phyloP scores from a whole-genome alignment of 2,113 vertebrate genomes.

The Stictonetta naevosa region DNA sequence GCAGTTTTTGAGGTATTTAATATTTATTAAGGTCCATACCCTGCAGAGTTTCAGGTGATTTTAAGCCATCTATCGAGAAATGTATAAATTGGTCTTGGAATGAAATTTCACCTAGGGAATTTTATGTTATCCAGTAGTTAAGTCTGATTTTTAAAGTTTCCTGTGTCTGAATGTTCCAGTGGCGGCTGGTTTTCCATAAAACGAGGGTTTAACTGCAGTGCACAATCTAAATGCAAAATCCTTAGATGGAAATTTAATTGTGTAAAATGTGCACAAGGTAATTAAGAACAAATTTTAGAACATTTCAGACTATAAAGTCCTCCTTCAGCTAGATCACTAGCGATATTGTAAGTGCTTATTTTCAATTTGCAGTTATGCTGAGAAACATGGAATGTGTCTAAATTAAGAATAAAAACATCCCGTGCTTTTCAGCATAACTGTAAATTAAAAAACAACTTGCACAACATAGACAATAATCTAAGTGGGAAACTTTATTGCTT shows the following conservation, averaged over 20 bases:
- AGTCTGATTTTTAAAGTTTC: slow-evolving; percentile 73
- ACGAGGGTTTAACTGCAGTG: slow-evolving; percentile 64
- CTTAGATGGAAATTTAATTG: slow-evolving; percentile 80
- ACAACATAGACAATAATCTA: background rate
- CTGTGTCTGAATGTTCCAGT: slow-evolving; percentile 47
- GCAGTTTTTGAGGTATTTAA: slow-evolving; percentile 79
- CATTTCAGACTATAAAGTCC: slow-evolving; percentile 74
- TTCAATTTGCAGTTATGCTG: slow-evolving; percentile 79
- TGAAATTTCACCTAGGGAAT: slow-evolving; percentile 74
- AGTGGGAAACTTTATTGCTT: slow-evolving; percentile 10
- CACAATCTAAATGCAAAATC: slow-evolving; percentile 76
- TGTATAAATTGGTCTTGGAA: slow-evolving; percentile 74
- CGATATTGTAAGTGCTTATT: slow-evolving; percentile 71
- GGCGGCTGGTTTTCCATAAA: slow-evolving; percentile 48
- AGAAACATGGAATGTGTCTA: slow-evolving; percentile 72
- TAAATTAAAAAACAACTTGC: slow-evolving; percentile 69
- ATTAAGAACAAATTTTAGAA: slow-evolving; percentile 82
- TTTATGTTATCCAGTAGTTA: slow-evolving; percentile 78
- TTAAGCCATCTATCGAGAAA: slow-evolving; percentile 72
- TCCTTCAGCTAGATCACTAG: slow-evolving; percentile 69
- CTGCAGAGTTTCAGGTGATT: slow-evolving; percentile 74
- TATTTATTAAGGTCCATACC: slow-evolving; percentile 78
- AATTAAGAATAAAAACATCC: slow-evolving; percentile 64
- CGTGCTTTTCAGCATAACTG: slow-evolving; percentile 29
- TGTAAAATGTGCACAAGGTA: slow-evolving; percentile 76